Evolutionary conservation across 2,888 invertebrate genomes (phyloP), one percentile per base, ranked within the genome.

Genomic region (Eristalinus aeneus): DNA sequence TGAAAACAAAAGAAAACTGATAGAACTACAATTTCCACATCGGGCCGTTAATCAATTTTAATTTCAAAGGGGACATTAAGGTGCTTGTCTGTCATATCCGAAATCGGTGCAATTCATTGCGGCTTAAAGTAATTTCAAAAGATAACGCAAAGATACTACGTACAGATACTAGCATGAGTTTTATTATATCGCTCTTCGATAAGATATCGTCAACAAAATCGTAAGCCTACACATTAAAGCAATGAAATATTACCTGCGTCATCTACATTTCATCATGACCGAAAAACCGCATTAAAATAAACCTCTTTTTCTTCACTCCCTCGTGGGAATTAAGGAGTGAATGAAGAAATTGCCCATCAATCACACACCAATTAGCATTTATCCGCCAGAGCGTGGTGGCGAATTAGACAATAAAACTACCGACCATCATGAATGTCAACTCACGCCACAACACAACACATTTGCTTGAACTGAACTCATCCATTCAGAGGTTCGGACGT

Each of bases 291-390:
- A 8, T 3, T 27, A 27, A 27, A 27, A 27, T 27, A 46, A 46
- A 46, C 6, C 6, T 46, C 39, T 46, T 46, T 46, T n/a, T 39
- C n/a, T 39, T 39, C 39, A 39, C n/a, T 16, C 16, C 8, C 46
- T 46, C 46, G 16, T 16, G 16, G 46, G 10, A 6, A 34, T 34
- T 1, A 34, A 34, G 27, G 27, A 27, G 27, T 34, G 10, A 16
- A 46, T 16, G 16, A 9, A n/a, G 1, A 46, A 46, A 1, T 46
- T 46, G n/a, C n/a, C 46, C 46, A 46, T 46, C 46, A 46, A 46
- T 46, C 46, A 46, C 46, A 46, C 16, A 46, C 46, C 68, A 76
- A 76, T 76, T 68, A 76, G 68, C 67, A 36, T 46, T 46, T 16
- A 46, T 61, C 58, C 58, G 12, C 32, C n/a, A 20, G 5, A 31